Evolutionary conservation across 2,113 vertebrate species (phyloP).

Genomic region (Ancistrus triradiatus): DNA sequence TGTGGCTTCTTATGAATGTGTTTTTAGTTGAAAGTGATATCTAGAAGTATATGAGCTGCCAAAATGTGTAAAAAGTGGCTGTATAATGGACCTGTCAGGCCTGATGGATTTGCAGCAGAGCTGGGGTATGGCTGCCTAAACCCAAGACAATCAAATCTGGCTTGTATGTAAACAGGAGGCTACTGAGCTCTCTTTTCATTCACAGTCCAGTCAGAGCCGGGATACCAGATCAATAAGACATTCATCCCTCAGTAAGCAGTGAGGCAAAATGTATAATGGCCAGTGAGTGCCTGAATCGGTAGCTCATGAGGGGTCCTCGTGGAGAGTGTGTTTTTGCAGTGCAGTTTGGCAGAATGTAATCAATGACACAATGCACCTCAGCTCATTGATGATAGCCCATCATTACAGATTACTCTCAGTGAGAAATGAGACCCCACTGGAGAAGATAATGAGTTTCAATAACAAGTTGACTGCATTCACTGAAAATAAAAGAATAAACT

Average conservation of each 20-base stretch:
- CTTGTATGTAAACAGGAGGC: slow-evolving; percentile 62
- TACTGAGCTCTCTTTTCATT: slow-evolving; percentile 43
- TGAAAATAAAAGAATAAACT: slow-evolving; percentile 30
- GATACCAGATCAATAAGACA: slow-evolving; percentile 61
- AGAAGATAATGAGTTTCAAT: slow-evolving; percentile 62
- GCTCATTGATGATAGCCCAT: slow-evolving; percentile 63
- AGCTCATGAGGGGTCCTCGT: slow-evolving; percentile 34
- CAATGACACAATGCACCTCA: slow-evolving; percentile 60
- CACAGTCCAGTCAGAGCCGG: slow-evolving; percentile 39
- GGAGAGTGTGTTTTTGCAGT: slow-evolving; percentile 46
- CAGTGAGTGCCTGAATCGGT: slow-evolving; percentile 54
- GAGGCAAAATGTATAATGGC: slow-evolving; percentile 56
- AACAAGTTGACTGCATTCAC: slow-evolving; percentile 52
- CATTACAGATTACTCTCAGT: slow-evolving; percentile 68
- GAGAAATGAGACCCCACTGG: slow-evolving; percentile 66
- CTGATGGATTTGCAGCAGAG: slow-evolving; percentile 69
- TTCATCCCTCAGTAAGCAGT: slow-evolving; percentile 53
- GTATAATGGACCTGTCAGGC: slow-evolving; percentile 70
- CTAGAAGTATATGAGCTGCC: slow-evolving; percentile 56
- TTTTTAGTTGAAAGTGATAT: slow-evolving; percentile 69
- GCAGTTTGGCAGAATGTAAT: slow-evolving; percentile 54
- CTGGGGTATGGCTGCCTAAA: slow-evolving; percentile 59
- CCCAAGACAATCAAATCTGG: slow-evolving; percentile 60
- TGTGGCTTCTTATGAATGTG: slow-evolving; percentile 53
- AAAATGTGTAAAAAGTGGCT: slow-evolving; percentile 61